phyloP scores from a whole-genome alignment of 2,113 vertebrate genomes.

The Oreochromis tanganicae region DNA sequence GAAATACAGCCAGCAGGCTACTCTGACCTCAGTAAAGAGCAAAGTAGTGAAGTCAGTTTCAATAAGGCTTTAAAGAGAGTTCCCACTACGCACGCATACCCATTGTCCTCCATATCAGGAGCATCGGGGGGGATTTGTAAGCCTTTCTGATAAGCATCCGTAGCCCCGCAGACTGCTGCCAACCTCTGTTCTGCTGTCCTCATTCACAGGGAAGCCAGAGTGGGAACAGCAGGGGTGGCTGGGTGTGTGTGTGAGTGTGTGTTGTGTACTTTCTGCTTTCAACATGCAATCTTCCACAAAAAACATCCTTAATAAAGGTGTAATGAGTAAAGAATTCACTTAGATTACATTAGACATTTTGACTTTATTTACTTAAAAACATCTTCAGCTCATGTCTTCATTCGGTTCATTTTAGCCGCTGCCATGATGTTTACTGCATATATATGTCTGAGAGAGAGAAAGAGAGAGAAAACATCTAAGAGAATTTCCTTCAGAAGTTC shows the following conservation, averaged over 20 bases:
- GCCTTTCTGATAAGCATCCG: constrained; percentile 64
- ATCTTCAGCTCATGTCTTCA: not conserved
- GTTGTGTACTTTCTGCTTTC: not conserved
- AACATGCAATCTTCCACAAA: not conserved
- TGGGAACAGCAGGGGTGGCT: constrained; percentile 38
- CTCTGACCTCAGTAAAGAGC: constrained; percentile 60
- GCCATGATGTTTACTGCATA: not conserved
- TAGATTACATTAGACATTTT: not conserved
- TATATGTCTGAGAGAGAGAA: not conserved
- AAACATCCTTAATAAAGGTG: not conserved
- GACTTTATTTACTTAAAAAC: not conserved
- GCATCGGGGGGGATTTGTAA: constrained; percentile 65
- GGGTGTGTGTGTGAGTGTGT: not conserved
- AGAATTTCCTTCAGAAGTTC: not conserved
- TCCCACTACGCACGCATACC: constrained; percentile 59
- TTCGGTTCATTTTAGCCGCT: accelerated
- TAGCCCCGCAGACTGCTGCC: constrained; percentile 55
- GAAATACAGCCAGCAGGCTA: constrained; percentile 38
- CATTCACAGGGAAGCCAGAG: constrained; percentile 48
- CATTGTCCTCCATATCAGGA: constrained; percentile 72
- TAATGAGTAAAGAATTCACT: not conserved
- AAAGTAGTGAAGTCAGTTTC: constrained; percentile 54
- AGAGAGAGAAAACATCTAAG: not conserved
- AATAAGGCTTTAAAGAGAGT: constrained; percentile 59
- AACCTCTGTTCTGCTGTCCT: constrained; percentile 59